Conservation (phyloP, 2,888 invertebrate genomes). For the Lasioglossum malachurum region DNA sequence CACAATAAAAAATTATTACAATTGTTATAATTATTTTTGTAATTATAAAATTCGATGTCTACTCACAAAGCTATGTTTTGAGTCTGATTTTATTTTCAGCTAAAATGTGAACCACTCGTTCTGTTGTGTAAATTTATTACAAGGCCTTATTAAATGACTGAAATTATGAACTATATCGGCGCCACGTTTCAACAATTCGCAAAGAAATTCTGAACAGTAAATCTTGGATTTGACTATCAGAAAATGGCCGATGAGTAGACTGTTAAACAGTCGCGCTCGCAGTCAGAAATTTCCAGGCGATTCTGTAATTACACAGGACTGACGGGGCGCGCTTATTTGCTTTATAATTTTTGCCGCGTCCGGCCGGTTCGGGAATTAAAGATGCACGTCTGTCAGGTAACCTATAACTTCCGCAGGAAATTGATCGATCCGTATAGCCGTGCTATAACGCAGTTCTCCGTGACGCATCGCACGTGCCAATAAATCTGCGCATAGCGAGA, state of each 20-base stretch:
- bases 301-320: conserved; percentile 1
- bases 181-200: not conserved
- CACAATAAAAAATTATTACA: not conserved
- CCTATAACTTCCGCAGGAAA: conserved; percentile 64
- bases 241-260: not conserved
- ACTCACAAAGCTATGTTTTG: too few species aligned
- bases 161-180: not conserved
- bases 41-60: too few species aligned
- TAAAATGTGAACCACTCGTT: too few species aligned
- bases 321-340: conserved; percentile 36
- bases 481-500: conserved; percentile 66
- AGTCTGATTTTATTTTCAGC: too few species aligned
- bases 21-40: too few species aligned
- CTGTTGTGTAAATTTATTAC: too few species aligned
- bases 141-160: too few species aligned
- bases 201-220: not conserved
- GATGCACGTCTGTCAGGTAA: conserved; percentile 60
- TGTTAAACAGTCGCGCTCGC: conserved; percentile 19
- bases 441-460: conserved; percentile 68
- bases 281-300: not conserved
- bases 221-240: not conserved
- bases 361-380: conserved; percentile 44
- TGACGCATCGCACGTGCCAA: conserved; percentile 73
- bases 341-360: conserved; percentile 30
- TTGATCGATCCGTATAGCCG: conserved; percentile 60